phyloP scores from a whole-genome alignment of 2,888 invertebrate species.

The Conomelus anceps region DNA sequence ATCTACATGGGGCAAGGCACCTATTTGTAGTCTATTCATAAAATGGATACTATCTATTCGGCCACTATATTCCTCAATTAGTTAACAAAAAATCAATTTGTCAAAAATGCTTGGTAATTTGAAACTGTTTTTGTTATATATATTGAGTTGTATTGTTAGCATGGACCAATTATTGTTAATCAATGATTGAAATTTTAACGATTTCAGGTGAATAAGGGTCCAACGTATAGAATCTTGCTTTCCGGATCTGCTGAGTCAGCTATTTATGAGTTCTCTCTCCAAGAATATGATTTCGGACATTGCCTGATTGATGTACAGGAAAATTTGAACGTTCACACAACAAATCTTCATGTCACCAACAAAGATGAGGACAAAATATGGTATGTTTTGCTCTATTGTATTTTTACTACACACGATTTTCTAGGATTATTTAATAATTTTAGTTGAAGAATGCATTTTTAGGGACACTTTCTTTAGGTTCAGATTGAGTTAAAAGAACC shows the following conservation, averaged over 20 bases:
- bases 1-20: too few relatives aligned
- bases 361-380: neutral
- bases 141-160: too few relatives aligned
- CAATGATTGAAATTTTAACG: too few relatives aligned
- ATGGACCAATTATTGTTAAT: too few relatives aligned
- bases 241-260: neutral
- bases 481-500: too few relatives aligned
- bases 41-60: too few relatives aligned
- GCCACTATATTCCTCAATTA: too few relatives aligned
- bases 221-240: neutral
- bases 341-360: neutral
- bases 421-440: neutral
- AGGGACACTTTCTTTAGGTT: too few relatives aligned
- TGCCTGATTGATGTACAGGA: neutral
- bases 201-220: neutral
- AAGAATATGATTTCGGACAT: slow-evolving; percentile 1
- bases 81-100: too few relatives aligned
- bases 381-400: neutral
- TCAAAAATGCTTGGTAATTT: too few relatives aligned
- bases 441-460: neutral
- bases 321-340: neutral
- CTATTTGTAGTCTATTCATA: too few relatives aligned
- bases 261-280: neutral
- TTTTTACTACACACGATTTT: neutral
- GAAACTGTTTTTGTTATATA: too few relatives aligned